Evolutionary conservation across 1,140 invertebrate genomes (phyloP), one percentile per base, ranked within the genome.

Genomic region (Pogonus chalceus): DNA sequence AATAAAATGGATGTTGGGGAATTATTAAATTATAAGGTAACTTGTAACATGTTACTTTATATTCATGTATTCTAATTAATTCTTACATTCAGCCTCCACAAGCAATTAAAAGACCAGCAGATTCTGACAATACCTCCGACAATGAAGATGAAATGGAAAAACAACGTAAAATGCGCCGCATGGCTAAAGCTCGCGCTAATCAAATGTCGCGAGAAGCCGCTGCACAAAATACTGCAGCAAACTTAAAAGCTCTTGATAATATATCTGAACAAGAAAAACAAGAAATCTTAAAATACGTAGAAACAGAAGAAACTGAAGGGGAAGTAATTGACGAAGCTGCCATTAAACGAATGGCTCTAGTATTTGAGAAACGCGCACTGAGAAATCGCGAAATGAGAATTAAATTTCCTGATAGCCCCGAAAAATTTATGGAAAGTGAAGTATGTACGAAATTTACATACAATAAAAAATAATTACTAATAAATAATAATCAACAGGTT

Each of bases 401-500:
- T 0, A 99, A 99, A 72, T 98, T 94, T 75, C 89, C 94, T 1
- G 96, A 98, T 71, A 83, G 89, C 61, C 92, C 97, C 35, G 91
- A 97, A 68, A 96, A 96, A 71, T 99, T 99, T 73, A 97, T 99
- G 94, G 96, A 99, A 61, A 97, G 95, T 49, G 97, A 99, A 77
- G 74, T 99, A 10, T 12, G n/a, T n/a, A 9, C 7, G 14, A 35
- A 35, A 35, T 35, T 9, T 35, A 35, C 31, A 9, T 35, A 14
- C 31, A 35, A 9, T 7, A 14, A 9, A 9, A 35, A 35, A n/a
- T n/a, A n/a, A n/a, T n/a, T n/a, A n/a, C n/a, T n/a, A n/a, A n/a
- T n/a, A n/a, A 46, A 46, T 46, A 7, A 46, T n/a, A 12, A 12
- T 12, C 16, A 7, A 46, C 39, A 46, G 39, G 39, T 46, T 7